Percentiles rank a stretch among this genome's conserved stretches.
Evolutionary conservation across 2,113 vertebrate genomes (phyloP).

Genomic region (Solea senegalensis): DNA sequence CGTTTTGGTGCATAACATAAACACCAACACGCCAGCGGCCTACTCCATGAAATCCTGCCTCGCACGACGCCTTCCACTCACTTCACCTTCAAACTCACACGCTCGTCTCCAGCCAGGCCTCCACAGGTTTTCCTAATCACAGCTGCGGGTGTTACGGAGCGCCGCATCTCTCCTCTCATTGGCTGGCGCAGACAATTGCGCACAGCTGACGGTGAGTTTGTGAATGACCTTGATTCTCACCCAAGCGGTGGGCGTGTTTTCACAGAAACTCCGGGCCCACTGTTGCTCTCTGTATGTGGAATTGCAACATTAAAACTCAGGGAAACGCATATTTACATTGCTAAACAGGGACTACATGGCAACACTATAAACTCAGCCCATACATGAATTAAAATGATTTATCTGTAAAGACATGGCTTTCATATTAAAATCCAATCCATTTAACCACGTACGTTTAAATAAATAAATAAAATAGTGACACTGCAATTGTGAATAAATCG

Average conservation of each 20-base stretch:
- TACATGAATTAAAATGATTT: conserved; percentile 68
- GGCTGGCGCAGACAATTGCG: conserved; percentile 77
- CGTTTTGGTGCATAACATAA: conserved; percentile 30
- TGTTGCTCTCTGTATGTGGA: no score
- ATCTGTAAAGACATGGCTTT: conserved; percentile 66
- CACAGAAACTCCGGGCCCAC: neutral
- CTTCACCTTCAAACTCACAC: conserved; percentile 58
- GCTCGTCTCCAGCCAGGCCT: neutral
- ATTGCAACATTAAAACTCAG: no score
- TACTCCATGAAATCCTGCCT: conserved; percentile 43
- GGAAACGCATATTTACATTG: conserved; percentile 42
- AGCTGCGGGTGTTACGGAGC: conserved; percentile 36
- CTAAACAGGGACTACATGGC: conserved; percentile 20
- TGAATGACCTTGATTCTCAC: conserved; percentile 87
- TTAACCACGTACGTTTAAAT: conserved; percentile 17
- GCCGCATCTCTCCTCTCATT: conserved; percentile 75
- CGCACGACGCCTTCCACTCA: neutral
- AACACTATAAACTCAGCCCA: conserved; percentile 46
- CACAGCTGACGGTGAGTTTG: conserved; percentile 81
- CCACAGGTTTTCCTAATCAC: conserved; percentile 72
- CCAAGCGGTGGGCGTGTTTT: conserved; percentile 58
- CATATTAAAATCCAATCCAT: conserved; percentile 70
- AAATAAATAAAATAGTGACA: conserved; percentile 12
- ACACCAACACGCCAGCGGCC: conserved; percentile 44
- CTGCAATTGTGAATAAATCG: neutral